Conservation (phyloP, 1,140 invertebrate genomes). For the Megalopta genalis region DNA sequence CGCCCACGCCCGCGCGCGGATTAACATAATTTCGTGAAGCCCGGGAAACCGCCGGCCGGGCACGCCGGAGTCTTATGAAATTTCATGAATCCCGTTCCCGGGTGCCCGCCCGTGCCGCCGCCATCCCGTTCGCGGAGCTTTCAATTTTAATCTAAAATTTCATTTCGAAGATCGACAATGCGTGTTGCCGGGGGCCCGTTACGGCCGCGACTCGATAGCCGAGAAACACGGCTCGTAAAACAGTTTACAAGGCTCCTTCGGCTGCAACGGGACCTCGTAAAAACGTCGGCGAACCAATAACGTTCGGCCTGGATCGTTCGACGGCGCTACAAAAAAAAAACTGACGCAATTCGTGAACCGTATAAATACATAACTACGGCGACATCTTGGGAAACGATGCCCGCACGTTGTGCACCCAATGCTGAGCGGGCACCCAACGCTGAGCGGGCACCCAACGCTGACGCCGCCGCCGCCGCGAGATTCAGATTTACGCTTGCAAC, state of each 20-base stretch:
- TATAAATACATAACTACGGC: constrained; percentile 25
- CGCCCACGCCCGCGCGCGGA: neutral
- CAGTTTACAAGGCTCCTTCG: constrained; percentile 26
- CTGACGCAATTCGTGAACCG: constrained; percentile 17
- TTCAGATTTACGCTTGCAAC: no score
- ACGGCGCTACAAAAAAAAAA: constrained; percentile 31
- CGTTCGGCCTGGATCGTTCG: constrained; percentile 32
- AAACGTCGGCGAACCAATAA: constrained; percentile 45
- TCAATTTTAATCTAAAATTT: constrained; percentile 13
- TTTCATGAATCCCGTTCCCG: constrained; percentile 5
- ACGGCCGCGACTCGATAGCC: neutral
- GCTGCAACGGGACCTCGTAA: constrained; percentile 23
- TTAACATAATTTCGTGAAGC: constrained; percentile 20
- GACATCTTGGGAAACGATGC: neutral
- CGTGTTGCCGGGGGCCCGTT: neutral
- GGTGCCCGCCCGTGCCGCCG: neutral
- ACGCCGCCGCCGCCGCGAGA: no score
- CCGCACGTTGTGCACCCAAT: no score
- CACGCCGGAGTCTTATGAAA: constrained; percentile 21
- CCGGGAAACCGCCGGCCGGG: no score
- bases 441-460: no score
- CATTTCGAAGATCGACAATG: constrained; percentile 3
- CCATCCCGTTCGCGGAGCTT: neutral
- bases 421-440: no score
- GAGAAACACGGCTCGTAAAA: constrained; percentile 28